Conservation (phyloP, 2,113 vertebrate genomes). For the Galbula dea region DNA sequence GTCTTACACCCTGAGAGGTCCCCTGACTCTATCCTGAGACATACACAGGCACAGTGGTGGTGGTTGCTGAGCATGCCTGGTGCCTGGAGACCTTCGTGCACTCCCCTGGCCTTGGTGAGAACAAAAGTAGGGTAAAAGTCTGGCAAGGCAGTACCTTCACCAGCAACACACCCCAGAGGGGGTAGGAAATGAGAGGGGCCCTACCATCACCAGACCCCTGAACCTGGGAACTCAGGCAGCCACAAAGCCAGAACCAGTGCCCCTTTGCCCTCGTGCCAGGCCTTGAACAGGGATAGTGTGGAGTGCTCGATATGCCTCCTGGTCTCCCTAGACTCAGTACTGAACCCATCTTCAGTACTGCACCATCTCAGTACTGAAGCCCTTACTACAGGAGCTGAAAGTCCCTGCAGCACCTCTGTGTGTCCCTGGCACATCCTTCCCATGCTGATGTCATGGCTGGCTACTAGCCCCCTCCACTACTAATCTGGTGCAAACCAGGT, state of each 20-base stretch:
- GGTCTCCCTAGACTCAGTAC: rapidly evolving
- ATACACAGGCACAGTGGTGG: rapidly evolving
- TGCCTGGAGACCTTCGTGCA: neutral
- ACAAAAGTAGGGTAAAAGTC: neutral
- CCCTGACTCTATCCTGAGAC: neutral
- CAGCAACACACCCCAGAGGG: neutral
- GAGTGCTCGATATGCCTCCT: no score
- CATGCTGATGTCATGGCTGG: rapidly evolving
- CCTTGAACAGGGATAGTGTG: neutral
- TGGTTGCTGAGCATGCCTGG: neutral
- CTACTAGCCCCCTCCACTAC: neutral
- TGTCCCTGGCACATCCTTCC: rapidly evolving
- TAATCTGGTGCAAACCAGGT: neutral
- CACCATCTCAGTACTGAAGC: neutral
- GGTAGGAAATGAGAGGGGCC: neutral
- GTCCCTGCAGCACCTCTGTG: neutral
- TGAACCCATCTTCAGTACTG: no score
- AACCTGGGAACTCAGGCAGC: neutral
- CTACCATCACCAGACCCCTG: rapidly evolving
- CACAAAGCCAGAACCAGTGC: neutral
- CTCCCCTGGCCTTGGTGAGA: rapidly evolving
- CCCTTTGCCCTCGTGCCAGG: neutral
- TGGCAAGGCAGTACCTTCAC: neutral
- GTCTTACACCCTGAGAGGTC: neutral
- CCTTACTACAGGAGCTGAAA: neutral